Conservation (phyloP, 2,797 vertebrate genomes). For the Girardinus metallicus region DNA sequence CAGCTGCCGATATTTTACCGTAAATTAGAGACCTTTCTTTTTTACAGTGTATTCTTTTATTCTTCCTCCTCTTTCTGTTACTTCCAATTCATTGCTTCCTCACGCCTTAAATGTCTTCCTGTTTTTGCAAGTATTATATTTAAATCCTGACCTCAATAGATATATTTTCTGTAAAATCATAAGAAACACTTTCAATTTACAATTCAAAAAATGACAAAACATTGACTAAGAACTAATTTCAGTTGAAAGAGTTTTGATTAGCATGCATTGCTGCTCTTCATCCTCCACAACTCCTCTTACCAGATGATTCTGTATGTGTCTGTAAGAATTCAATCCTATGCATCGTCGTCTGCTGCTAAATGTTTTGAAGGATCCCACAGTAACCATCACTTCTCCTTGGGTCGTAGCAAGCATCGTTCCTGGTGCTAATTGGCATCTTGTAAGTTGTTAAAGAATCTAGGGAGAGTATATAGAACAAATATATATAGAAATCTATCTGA, state of each 20-base stretch:
- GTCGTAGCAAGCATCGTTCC: conserved; percentile 75
- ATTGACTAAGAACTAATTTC: not conserved
- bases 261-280: not conserved
- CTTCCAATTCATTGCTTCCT: not conserved
- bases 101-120: not conserved
- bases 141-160: not conserved
- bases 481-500: conserved; percentile 76
- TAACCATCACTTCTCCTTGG: conserved; percentile 72
- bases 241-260: not conserved
- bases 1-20: too few species aligned
- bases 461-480: conserved; percentile 79
- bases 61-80: not conserved
- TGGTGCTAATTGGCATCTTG: conserved; percentile 82
- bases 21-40: not conserved
- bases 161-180: not conserved
- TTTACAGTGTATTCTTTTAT: not conserved
- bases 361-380: conserved; percentile 60
- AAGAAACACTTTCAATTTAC: not conserved
- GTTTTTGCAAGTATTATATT: not conserved
- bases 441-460: conserved; percentile 81
- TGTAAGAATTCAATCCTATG: conserved; percentile 15
- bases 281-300: not conserved
- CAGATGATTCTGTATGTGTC: conserved; percentile 4
- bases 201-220: not conserved
- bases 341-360: conserved; percentile 57